Conservation (phyloP, 2,888 invertebrate genomes). For the Diloba caeruleocephala region DNA sequence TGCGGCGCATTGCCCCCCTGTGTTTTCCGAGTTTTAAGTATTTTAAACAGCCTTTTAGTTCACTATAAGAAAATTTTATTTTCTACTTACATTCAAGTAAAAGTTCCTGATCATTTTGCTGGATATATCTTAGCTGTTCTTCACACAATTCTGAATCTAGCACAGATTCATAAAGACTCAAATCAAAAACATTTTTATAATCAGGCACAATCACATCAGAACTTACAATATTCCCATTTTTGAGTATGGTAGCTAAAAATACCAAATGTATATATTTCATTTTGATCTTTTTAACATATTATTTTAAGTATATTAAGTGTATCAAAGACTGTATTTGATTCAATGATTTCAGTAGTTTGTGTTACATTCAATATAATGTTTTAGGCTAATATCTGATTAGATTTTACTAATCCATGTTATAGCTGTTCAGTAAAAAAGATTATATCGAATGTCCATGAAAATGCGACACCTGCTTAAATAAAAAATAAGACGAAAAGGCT, state of each 20-base stretch:
- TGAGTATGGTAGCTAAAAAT: conserved; percentile 17
- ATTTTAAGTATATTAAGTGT: not conserved
- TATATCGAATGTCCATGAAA: no score
- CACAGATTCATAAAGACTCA: conserved; percentile 68
- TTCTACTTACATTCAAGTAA: conserved; percentile 70
- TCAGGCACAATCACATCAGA: conserved; percentile 52
- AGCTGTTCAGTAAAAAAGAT: no score
- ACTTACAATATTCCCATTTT: conserved; percentile 8
- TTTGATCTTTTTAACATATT: conserved; percentile 11
- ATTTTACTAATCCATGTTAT: no score
- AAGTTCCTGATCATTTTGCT: conserved; percentile 56
- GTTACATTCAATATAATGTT: conserved; percentile 3
- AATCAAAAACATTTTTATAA: conserved; percentile 64
- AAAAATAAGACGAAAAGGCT: no score
- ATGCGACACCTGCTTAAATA: no score
- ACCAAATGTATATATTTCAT: conserved; percentile 16
- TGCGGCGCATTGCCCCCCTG: no score
- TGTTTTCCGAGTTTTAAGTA: no score
- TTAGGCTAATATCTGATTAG: no score
- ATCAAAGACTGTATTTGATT: not conserved
- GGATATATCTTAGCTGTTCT: conserved; percentile 67
- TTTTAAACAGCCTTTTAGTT: no score
- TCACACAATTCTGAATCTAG: conserved; percentile 70
- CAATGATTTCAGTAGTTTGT: conserved; percentile 1
- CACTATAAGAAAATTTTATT: not conserved